These are phyloP conservation scores for Clupea harengus DNA, from an alignment of 2,113 vertebrate genomes.

Conservation along the genomic window DNA sequence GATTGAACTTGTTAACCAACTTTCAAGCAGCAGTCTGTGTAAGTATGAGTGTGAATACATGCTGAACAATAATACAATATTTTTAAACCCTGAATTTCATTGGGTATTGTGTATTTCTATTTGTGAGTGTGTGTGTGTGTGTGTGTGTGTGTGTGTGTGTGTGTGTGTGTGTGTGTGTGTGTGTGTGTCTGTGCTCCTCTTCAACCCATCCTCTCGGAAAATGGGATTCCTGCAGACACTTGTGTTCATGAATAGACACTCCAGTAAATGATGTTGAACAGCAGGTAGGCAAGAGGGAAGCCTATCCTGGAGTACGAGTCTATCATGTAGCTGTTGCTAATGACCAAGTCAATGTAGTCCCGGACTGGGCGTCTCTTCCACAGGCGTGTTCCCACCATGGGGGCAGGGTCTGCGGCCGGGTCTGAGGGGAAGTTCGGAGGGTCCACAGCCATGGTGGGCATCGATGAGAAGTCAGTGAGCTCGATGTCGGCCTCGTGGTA, in stretches of 20 bases:
- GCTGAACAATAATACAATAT: neutral
- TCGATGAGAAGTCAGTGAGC: slow-evolving; percentile 62
- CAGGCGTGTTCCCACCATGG: slow-evolving; percentile 59
- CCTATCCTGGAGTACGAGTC: slow-evolving; percentile 88
- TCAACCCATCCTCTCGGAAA: neutral
- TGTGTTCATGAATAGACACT: slow-evolving; percentile 80
- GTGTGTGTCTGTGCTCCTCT: neutral
- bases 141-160: neutral
- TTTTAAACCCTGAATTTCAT: neutral
- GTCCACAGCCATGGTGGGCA: slow-evolving; percentile 49
- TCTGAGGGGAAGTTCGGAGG: slow-evolving; percentile 42
- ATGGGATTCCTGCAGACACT: neutral
- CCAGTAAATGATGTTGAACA: slow-evolving; percentile 94
- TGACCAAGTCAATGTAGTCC: slow-evolving; percentile 77
- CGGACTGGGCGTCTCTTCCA: slow-evolving; percentile 75
- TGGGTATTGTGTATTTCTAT: neutral
- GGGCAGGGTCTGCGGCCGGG: slow-evolving; percentile 43
- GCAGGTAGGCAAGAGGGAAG: slow-evolving; percentile 85
- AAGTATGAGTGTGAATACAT: neutral
- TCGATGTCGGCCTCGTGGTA: slow-evolving; percentile 80
- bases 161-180: neutral
- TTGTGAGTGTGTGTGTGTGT: neutral
- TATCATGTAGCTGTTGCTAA: slow-evolving; percentile 87
- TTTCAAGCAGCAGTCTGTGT: neutral
- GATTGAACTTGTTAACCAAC: neutral